Conservation (phyloP, 2,888 invertebrate genomes). For the Disparrhopalites patrizii region DNA sequence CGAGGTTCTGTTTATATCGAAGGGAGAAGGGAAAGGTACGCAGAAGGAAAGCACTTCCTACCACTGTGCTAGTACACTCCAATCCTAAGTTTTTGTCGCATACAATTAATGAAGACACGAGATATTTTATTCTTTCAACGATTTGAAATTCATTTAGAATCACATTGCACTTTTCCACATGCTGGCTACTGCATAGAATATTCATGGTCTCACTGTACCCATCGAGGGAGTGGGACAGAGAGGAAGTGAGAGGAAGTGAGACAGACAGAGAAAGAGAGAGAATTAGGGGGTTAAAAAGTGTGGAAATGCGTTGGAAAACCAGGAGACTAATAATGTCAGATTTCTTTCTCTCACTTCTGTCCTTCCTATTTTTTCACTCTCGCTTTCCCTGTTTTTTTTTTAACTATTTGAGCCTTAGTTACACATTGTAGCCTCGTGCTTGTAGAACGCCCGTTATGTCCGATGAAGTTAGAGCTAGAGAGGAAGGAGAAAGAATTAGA, state of each 20-base stretch:
- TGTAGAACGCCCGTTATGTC: background rate
- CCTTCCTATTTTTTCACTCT: background rate
- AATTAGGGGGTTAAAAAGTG: background rate
- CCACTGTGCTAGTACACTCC: no score
- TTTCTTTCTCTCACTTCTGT: background rate
- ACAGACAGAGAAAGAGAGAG: background rate
- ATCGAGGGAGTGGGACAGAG: no score
- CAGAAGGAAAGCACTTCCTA: no score
- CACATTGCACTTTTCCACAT: background rate
- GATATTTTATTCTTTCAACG: background rate
- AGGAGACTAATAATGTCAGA: background rate
- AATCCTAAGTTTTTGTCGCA: slow-evolving; percentile 1
- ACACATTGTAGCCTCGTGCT: background rate
- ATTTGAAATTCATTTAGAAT: background rate
- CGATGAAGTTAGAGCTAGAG: background rate
- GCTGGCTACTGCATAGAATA: background rate
- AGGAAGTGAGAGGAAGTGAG: background rate
- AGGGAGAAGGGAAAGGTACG: background rate
- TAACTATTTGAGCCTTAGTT: background rate
- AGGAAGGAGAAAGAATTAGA: background rate
- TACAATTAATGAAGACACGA: slow-evolving; percentile 13
- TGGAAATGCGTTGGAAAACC: background rate
- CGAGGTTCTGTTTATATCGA: no score
- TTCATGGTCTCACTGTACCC: no score
- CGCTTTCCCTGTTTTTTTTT: slow-evolving; percentile 10